phyloP scores from a whole-genome alignment of 2,888 invertebrate species.

The Orchesella flavescens region DNA sequence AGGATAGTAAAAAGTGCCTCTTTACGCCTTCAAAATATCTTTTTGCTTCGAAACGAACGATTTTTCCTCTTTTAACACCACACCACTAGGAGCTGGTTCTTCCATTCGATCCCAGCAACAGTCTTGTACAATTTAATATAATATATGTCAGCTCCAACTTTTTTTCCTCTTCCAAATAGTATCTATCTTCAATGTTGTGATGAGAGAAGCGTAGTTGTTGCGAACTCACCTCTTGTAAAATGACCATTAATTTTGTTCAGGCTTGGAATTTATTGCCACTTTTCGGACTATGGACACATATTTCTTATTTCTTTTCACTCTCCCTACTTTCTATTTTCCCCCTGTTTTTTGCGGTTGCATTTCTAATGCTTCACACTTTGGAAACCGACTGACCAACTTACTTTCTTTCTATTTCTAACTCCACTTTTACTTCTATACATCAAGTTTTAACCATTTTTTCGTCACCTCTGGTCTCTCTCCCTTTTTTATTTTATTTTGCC shows the following conservation, averaged over 20 bases:
- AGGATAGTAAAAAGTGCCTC: not conserved
- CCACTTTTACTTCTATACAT: constrained; percentile 10
- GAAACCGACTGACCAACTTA: too few relatives aligned
- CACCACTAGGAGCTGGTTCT: too few relatives aligned
- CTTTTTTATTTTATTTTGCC: constrained; percentile 12
- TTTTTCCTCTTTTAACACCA: constrained; percentile 6
- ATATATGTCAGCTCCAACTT: not conserved
- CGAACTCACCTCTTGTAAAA: constrained; percentile 54
- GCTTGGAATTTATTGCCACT: constrained; percentile 42
- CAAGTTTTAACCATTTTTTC: constrained; percentile 25
- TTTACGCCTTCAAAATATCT: constrained; percentile 17
- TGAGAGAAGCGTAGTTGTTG: constrained; percentile 35
- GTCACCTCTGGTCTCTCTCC: constrained; percentile 32
- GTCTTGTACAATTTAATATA: too few relatives aligned
- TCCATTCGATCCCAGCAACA: constrained; percentile 1
- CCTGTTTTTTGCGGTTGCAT: constrained; percentile 3
- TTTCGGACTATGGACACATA: constrained; percentile 35
- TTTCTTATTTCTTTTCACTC: constrained; percentile 10
- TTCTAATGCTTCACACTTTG: not conserved
- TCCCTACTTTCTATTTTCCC: constrained; percentile 15
- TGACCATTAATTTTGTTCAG: constrained; percentile 55
- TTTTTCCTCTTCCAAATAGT: too few relatives aligned
- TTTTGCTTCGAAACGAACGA: constrained; percentile 15
- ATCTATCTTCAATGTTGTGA: not conserved
- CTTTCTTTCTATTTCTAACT: constrained; percentile 1